Evolutionary conservation across 2,113 vertebrate species (phyloP).

Genomic region (Anhinga anhinga): DNA sequence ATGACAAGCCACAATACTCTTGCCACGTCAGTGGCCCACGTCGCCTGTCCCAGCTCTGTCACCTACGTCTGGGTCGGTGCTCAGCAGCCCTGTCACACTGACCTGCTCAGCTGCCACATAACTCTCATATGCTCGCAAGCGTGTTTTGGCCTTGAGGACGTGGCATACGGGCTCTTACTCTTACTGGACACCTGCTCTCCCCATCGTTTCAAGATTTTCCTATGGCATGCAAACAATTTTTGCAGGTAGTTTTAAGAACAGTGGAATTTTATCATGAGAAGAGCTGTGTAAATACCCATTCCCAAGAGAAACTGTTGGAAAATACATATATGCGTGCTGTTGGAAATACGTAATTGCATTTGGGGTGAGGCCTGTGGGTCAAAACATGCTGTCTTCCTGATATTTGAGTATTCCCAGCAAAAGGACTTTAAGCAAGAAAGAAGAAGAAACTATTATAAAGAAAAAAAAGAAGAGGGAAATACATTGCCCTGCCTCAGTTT

Average conservation of each 20-base stretch:
- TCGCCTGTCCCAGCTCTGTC: background rate
- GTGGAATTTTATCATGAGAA: background rate
- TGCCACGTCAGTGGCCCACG: background rate
- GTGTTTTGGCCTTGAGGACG: background rate
- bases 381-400: background rate
- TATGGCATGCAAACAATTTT: background rate
- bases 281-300: background rate
- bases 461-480: background rate
- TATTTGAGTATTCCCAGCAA: background rate
- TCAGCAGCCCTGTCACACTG: rapidly evolving
- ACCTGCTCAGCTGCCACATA: background rate
- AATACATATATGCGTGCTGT: rapidly evolving
- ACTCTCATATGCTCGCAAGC: background rate
- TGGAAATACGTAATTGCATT: background rate
- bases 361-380: background rate
- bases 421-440: background rate
- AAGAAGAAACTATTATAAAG: background rate
- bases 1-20: background rate
- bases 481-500: background rate
- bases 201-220: background rate
- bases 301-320: background rate
- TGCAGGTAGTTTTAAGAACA: background rate
- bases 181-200: background rate
- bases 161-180: background rate
- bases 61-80: background rate